These are phyloP conservation scores for Ochropleura plecta DNA, from an alignment of 2,888 invertebrate species.

Conservation along the genomic window DNA sequence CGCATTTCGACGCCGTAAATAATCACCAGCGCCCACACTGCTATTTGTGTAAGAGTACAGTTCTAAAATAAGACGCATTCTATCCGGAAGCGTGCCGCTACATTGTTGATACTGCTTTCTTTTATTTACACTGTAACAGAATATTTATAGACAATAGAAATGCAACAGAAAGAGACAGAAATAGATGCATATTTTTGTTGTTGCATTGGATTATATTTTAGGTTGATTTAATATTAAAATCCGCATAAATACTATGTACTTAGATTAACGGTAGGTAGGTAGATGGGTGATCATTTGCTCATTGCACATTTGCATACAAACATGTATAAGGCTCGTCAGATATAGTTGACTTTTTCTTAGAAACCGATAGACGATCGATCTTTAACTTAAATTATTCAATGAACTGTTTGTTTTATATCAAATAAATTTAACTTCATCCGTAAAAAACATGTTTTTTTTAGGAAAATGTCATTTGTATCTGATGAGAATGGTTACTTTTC, in stretches of 20 bases:
- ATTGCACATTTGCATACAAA: neutral
- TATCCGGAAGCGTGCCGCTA: constrained; percentile 24
- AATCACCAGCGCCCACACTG: neutral
- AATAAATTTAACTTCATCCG: no score
- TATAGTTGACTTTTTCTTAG: no score
- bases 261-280: neutral
- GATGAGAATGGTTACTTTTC: no score
- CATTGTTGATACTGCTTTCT: constrained; percentile 30
- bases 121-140: constrained; percentile 27
- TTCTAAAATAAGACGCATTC: constrained; percentile 41
- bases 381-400: no score
- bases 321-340: neutral
- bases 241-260: neutral
- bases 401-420: no score
- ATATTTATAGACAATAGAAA: constrained; percentile 34
- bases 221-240: neutral
- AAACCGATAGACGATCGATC: no score
- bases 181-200: neutral
- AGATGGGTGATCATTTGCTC: neutral
- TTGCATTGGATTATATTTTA: neutral
- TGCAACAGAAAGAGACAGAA: neutral
- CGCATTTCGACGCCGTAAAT: constrained; percentile 5
- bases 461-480: no score
- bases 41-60: constrained; percentile 1
- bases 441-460: no score